A percentile compares a stretch with the other conserved stretches of the same genome.
Evolutionary conservation across 2,113 vertebrate genomes (phyloP).

Genomic region (Dasyprocta punctata): DNA sequence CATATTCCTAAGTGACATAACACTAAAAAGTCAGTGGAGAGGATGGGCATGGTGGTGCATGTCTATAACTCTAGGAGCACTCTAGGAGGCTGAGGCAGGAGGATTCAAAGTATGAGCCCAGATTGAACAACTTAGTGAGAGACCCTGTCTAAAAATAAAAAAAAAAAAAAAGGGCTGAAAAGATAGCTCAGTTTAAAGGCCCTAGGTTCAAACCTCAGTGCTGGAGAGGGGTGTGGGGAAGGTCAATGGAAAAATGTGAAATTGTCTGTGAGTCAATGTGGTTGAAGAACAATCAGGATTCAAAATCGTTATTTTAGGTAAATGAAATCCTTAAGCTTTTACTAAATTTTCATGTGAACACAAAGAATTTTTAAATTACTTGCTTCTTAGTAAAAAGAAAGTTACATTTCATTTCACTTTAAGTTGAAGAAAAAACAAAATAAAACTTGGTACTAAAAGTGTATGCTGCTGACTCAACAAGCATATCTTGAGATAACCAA

Average conservation of each 20-base stretch:
- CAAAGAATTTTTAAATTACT: slow-evolving; percentile 37
- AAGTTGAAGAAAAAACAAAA: neutral
- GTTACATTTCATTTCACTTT: slow-evolving; percentile 3
- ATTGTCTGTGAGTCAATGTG: neutral
- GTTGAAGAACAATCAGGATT: neutral
- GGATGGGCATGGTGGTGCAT: neutral
- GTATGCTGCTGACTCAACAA: neutral
- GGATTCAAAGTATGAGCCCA: neutral
- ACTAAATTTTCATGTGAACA: neutral
- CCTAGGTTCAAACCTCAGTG: neutral
- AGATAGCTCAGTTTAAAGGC: neutral
- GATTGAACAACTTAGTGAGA: neutral
- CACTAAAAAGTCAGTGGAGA: neutral
- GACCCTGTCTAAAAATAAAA: neutral
- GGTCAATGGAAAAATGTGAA: neutral
- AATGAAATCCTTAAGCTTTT: neutral
- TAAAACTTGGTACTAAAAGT: slow-evolving; percentile 14
- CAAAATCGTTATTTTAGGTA: neutral
- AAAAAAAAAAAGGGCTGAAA: neutral
- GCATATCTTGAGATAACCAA: neutral
- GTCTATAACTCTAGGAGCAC: neutral
- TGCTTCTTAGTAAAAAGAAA: neutral
- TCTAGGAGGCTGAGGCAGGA: neutral
- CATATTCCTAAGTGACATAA: neutral
- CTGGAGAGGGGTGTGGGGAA: neutral